A percentile compares a stretch with the other conserved stretches of the same genome.
Evolutionary conservation across 2,113 vertebrate species (phyloP).

Genomic region (Anser cygnoides): DNA sequence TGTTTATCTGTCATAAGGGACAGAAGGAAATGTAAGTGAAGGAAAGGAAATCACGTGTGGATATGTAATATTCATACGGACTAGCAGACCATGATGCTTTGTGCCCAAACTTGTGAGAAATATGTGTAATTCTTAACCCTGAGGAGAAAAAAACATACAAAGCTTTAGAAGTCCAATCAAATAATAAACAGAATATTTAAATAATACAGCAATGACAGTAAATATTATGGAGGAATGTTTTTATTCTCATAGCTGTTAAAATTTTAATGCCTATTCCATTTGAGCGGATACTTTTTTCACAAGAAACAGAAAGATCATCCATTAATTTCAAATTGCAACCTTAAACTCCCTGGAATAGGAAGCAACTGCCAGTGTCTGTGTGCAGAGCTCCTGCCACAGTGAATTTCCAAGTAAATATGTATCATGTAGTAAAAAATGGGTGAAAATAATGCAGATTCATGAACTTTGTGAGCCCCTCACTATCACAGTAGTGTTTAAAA

Average conservation of each 20-base stretch:
- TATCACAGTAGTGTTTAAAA: background rate
- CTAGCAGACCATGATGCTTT: background rate
- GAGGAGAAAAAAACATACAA: background rate
- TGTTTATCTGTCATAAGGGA: background rate
- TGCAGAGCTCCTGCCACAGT: background rate
- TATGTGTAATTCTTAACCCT: background rate
- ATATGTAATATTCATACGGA: background rate
- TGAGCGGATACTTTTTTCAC: background rate
- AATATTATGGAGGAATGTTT: constrained; percentile 3
- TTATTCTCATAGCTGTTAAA: constrained; percentile 26
- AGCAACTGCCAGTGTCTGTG: background rate
- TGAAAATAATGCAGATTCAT: background rate
- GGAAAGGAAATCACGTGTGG: background rate
- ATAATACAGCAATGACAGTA: background rate
- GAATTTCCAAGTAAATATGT: background rate
- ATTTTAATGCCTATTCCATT: constrained; percentile 30
- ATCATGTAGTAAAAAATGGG: background rate
- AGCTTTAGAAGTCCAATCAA: background rate
- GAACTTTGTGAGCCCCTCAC: background rate
- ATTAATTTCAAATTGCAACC: constrained; percentile 9
- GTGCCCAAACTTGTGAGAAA: background rate
- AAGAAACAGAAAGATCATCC: background rate
- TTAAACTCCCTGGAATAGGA: background rate
- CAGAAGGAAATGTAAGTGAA: background rate
- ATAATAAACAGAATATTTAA: constrained; percentile 13